phyloP scores from a whole-genome alignment of 2,888 invertebrate species.

The Lacanobia oleracea region DNA sequence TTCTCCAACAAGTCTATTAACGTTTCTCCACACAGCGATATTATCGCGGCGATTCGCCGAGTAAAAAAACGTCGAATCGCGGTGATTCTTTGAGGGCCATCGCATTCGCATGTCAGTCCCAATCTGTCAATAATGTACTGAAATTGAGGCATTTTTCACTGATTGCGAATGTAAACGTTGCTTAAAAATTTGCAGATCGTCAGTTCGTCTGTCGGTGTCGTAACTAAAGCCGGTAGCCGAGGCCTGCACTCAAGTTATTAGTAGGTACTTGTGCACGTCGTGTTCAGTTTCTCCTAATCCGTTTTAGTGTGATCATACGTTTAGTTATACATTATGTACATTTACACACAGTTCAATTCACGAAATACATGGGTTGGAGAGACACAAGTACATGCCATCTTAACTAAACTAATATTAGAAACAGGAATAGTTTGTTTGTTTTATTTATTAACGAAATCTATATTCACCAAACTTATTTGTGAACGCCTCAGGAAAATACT shows the following conservation, averaged over 20 bases:
- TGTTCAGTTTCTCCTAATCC: constrained; percentile 55
- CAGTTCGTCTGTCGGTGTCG: constrained; percentile 22
- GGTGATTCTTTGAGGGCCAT: too few species aligned
- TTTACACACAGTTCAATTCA: not conserved
- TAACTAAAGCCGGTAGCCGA: constrained; percentile 20
- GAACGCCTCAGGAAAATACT: too few species aligned
- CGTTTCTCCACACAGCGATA: too few species aligned
- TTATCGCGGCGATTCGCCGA: too few species aligned
- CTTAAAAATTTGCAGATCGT: not conserved
- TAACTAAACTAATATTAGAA: not conserved
- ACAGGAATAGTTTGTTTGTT: not conserved
- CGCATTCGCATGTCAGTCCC: too few species aligned
- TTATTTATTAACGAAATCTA: not conserved
- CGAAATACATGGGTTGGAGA: constrained; percentile 5
- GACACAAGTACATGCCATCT: not conserved
- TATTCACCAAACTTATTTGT: too few species aligned
- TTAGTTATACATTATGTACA: constrained; percentile 5
- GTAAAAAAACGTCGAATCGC: too few species aligned
- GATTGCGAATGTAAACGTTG: too few species aligned
- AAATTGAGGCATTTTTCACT: not conserved
- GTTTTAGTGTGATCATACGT: constrained; percentile 43
- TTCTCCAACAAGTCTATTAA: too few species aligned
- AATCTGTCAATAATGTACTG: too few species aligned
- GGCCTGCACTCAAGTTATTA: constrained; percentile 66
- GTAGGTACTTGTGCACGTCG: constrained; percentile 59